Evolutionary conservation across 1,140 invertebrate genomes (phyloP).

Genomic region (Lamellibrachia luymesi): DNA sequence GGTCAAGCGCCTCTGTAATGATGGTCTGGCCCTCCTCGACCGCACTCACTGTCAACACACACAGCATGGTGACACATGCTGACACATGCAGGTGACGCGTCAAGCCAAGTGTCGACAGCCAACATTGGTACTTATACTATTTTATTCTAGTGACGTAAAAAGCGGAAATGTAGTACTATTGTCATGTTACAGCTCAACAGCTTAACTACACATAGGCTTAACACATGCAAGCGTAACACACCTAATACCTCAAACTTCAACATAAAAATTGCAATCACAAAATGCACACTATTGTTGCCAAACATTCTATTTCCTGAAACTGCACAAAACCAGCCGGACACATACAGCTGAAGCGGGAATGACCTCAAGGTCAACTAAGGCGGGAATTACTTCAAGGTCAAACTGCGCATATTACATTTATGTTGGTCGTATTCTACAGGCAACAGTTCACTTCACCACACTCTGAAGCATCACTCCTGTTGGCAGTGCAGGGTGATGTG

Average conservation of each 20-base stretch:
- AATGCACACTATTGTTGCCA: neutral
- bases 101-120: neutral
- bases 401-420: too few relatives aligned
- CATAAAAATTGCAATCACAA: too few relatives aligned
- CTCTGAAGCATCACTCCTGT: too few relatives aligned
- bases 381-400: too few relatives aligned
- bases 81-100: neutral
- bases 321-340: neutral
- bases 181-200: neutral
- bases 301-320: neutral
- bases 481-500: too few relatives aligned
- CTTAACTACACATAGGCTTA: neutral
- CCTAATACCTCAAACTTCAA: neutral
- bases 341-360: neutral
- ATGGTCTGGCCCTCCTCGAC: constrained; percentile 65
- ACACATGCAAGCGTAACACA: neutral
- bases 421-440: too few relatives aligned
- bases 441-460: too few relatives aligned
- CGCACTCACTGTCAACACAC: constrained; percentile 31
- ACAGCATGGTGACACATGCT: neutral
- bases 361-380: neutral
- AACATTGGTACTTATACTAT: neutral
- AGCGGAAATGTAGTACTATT: neutral
- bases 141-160: neutral
- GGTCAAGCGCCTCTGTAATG: constrained; percentile 65